Conservation (phyloP, 1,140 invertebrate species). For the Palaemon carinicauda region DNA sequence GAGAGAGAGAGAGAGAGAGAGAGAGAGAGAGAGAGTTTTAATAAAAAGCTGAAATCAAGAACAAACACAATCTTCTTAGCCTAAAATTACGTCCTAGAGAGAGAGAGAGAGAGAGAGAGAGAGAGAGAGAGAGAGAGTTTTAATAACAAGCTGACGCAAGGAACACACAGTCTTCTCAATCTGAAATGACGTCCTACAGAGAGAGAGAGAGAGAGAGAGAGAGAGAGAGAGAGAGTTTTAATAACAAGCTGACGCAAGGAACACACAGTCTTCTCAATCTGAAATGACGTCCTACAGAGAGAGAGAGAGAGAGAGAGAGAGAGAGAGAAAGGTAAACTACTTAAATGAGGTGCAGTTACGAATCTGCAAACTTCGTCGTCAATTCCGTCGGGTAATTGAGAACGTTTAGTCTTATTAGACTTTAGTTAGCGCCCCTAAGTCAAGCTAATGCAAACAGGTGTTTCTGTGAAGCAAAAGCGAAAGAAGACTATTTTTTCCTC, state of each 20-base stretch:
- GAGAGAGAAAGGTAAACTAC: not conserved
- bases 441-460: not conserved
- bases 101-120: not conserved
- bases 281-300: not conserved
- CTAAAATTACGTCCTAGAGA: too few relatives aligned
- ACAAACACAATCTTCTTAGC: too few relatives aligned
- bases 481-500: not conserved
- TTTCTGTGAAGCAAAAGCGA: not conserved
- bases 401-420: too few relatives aligned
- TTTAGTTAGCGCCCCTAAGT: not conserved
- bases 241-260: too few relatives aligned
- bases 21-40: not conserved
- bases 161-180: too few relatives aligned
- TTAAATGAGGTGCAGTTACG: not conserved
- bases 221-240: not conserved
- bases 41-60: not conserved
- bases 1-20: not conserved
- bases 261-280: not conserved
- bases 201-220: not conserved
- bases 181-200: too few relatives aligned
- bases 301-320: conserved; percentile 9
- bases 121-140: not conserved
- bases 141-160: too few relatives aligned
- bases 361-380: not conserved
- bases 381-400: not conserved